A percentile compares a stretch with the other conserved stretches of the same genome.
phyloP scores from a whole-genome alignment of 2,113 vertebrate genomes.

The Chitala chitala region DNA sequence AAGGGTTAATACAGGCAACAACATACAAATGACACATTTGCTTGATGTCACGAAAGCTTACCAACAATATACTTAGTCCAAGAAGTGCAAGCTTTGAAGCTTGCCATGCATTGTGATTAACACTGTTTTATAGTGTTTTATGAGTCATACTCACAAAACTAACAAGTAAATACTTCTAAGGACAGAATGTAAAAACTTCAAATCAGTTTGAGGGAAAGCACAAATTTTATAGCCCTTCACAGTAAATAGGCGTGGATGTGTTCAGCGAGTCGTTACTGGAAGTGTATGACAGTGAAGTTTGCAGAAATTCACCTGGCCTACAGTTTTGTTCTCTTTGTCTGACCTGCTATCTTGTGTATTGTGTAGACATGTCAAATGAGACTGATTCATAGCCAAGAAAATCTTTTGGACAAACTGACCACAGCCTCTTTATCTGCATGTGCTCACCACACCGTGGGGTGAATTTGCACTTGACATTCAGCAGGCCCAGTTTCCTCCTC shows the following conservation, averaged over 20 bases:
- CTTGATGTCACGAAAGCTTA: neutral
- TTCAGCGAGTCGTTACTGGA: no score
- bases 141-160: constrained; percentile 8
- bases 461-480: no score
- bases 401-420: no score
- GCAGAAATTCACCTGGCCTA: neutral
- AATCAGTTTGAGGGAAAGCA: neutral
- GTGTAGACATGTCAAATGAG: no score
- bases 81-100: no score
- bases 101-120: neutral
- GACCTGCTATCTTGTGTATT: neutral
- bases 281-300: neutral
- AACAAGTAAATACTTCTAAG: neutral
- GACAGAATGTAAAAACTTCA: constrained; percentile 1
- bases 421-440: no score
- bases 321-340: neutral
- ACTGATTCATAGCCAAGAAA: no score
- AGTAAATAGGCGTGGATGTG: no score
- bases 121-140: neutral
- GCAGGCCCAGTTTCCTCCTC: no score
- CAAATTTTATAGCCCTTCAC: no score
- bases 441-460: no score
- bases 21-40: neutral
- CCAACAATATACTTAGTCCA: neutral
- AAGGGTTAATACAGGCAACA: neutral